Percentiles rank a stretch among this genome's conserved stretches.
Evolutionary conservation across 2,113 vertebrate genomes (phyloP).

Genomic region (Indicator maculatus): DNA sequence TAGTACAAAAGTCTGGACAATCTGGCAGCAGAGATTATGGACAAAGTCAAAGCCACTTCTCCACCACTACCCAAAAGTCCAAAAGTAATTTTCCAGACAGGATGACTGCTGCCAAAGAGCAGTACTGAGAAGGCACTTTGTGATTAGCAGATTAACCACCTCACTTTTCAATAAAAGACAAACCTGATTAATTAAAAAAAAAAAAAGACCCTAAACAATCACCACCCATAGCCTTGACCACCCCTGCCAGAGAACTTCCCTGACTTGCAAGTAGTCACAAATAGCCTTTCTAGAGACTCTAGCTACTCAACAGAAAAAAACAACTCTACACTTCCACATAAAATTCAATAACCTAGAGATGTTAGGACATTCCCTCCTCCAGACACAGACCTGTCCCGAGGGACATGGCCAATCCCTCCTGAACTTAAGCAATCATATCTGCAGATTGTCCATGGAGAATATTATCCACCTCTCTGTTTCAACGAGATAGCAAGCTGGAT

Average conservation of each 20-base stretch:
- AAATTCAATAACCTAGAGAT: not conserved
- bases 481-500: conserved; percentile 56
- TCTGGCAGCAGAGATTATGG: not conserved
- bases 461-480: conserved; percentile 55
- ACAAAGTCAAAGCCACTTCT: not conserved
- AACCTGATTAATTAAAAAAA: not conserved
- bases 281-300: not conserved
- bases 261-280: not conserved
- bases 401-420: conserved; percentile 20
- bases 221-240: not conserved
- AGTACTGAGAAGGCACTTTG: not conserved
- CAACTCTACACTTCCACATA: not conserved
- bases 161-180: not conserved
- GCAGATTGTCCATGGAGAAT: conserved; percentile 46
- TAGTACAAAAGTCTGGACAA: not conserved
- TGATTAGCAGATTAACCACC: not conserved
- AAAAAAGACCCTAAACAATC: not conserved
- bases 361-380: not conserved
- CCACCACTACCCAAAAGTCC: not conserved
- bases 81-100: not conserved
- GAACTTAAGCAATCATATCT: conserved; percentile 46
- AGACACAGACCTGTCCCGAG: not conserved
- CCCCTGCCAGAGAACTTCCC: not conserved
- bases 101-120: not conserved
- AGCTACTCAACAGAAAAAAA: not conserved